Percentiles rank a stretch among this genome's conserved stretches.
Evolutionary conservation across 1,140 invertebrate species (phyloP).

Genomic region (Cyclina sinensis): DNA sequence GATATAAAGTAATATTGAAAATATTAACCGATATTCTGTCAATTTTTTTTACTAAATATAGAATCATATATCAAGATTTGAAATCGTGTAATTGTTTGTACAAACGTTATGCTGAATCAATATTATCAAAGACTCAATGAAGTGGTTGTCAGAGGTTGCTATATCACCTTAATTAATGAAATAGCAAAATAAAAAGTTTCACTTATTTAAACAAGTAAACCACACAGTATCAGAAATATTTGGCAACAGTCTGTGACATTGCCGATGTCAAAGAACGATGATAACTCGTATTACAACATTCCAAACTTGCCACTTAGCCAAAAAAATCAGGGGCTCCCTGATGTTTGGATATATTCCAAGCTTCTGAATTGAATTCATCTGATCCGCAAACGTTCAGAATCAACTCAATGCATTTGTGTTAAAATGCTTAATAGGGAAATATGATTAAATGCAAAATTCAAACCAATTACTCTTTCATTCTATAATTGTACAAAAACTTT

Average conservation of each 20-base stretch:
- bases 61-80: not conserved
- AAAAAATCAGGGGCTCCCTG: not conserved
- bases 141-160: conserved; percentile 12
- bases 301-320: not conserved
- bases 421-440: not conserved
- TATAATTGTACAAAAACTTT: no score
- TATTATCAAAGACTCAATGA: conserved; percentile 1
- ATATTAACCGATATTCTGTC: not conserved
- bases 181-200: not conserved
- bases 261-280: not conserved
- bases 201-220: conserved; percentile 11
- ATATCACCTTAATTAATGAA: conserved; percentile 22
- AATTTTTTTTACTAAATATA: not conserved
- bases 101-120: not conserved
- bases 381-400: conserved; percentile 6
- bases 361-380: conserved; percentile 11
- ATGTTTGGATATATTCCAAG: not conserved
- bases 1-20: conserved; percentile 5
- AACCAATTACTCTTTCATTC: not conserved
- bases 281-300: not conserved
- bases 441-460: not conserved
- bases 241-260: conserved; percentile 19
- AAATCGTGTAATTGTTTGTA: not conserved
- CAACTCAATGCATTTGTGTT: not conserved
- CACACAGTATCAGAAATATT: not conserved